Base-by-base conservation (phyloP, 1,140 invertebrate species). In the Daktulosphaira vitifoliae region DNA sequence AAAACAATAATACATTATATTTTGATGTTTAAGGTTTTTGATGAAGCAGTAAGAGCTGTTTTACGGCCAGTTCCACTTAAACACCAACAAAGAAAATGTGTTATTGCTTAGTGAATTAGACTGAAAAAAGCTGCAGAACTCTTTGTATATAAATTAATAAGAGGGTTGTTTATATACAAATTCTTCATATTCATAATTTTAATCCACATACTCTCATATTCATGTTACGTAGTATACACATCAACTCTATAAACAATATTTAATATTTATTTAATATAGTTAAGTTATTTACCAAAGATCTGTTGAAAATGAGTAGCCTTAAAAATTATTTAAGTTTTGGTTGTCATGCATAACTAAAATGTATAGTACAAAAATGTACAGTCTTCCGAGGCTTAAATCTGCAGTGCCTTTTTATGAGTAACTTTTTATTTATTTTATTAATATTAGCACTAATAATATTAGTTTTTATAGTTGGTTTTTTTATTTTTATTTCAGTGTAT, bases 31-130 rank as follows among this genome's bases (percentile, higher is more conserved):
- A 76, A 92, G 85, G 93, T 98, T 49, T 98, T 97, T 80, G 94
- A 98, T 73, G 94, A 98, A 81, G 92, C 93, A 25, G 93, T 97
- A 25, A 80, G 94, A 70, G 90, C 93, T 48, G 93, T 97, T 51
- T 79, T 97, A 71, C 83, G 91, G 80, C 94, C 94, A 48, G 90
- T 93, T 77, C 91, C 91, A 29, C 86, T 90, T 72, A 92, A 92
- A 77, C 83, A 90, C 75, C 83, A 89, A 77, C 91, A 94, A 81
- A 84, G 89, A 79, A 93, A 92, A 77, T 95, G 91, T 81, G 82
- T 82, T 77, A 81, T 93, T 73, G 85, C 92, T 81, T 92, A 91
- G 50, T 48, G 20, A 1, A 11, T 15, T 15, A 48, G 56, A 62
- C 56, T 62, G 56, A 62, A 46, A n/a, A 33, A 3, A 62, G 8